phyloP scores from a whole-genome alignment of 2,888 invertebrate species.

The Germaria angustata region DNA sequence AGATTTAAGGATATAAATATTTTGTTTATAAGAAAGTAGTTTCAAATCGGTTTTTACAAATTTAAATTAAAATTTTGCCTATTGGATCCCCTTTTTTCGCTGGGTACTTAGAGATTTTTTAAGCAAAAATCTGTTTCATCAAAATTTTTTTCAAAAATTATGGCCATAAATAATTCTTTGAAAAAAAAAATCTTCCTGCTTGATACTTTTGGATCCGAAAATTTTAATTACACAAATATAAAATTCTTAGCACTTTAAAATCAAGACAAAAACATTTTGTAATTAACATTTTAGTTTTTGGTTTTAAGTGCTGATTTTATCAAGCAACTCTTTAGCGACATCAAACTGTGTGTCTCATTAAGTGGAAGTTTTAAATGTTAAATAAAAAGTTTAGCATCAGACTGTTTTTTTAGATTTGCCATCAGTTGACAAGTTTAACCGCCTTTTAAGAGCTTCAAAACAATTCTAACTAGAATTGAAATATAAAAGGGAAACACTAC shows the following conservation, averaged over 20 bases:
- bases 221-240: too few species aligned
- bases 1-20: too few species aligned
- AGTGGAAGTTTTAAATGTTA: neutral
- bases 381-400: neutral
- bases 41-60: too few species aligned
- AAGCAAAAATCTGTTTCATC: too few species aligned
- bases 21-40: too few species aligned
- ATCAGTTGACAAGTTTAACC: neutral
- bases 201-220: too few species aligned
- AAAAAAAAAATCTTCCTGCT: too few species aligned
- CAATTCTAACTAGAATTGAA: neutral
- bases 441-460: neutral
- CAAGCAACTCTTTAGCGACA: neutral
- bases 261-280: neutral
- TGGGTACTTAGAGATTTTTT: too few species aligned
- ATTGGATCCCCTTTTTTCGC: too few species aligned
- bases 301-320: neutral
- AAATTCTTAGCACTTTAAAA: neutral
- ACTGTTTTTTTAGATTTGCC: neutral
- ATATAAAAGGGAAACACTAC: neutral
- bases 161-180: too few species aligned
- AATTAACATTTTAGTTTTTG: neutral
- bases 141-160: too few species aligned
- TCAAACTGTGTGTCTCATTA: neutral
- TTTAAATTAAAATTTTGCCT: too few species aligned